Base-by-base conservation (phyloP, 2,797 vertebrate genomes). In the Salarias fasciatus region DNA sequence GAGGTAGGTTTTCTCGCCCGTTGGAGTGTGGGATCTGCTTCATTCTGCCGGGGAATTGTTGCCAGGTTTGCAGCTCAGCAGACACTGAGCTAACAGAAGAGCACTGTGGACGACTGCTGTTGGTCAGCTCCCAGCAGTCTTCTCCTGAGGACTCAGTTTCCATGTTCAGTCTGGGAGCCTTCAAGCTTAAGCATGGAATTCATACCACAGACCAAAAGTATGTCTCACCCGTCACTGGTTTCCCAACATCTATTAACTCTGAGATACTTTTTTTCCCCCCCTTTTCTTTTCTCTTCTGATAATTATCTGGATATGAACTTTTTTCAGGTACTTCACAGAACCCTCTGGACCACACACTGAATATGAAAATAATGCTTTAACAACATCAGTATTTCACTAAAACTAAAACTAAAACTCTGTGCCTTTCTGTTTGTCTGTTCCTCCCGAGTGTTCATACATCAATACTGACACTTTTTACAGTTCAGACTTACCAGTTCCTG, bases 121-220 rank as follows among this genome's bases (percentile, higher is more conserved):
- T 75, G 60, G 46, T 71, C 28, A 28, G 47, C 53, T 60, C 59
- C 75, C 56, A 76, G 53, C 54, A 6, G 40, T 12, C 40, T 63
- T 67, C 72, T 59, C 45, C 45, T 38, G 57, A 69, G 68, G 52
- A 46, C 64, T 71, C 69, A 15, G 15, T 77, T 86, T 89, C 75
- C 72, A 78, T 86, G 83, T 86, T 88, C 76, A 66, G 58, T 15
- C 60, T 42, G 31, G 45, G 10, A 51, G 52, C 24, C 11, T 52
- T 78, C 51, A 52, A 61, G 55, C 69, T 71, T 31, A 67, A 72
- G 36, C 62, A 74, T 64, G 66, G 75, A 76, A 81, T 86, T 82
- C 64, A 74, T 45, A 69, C 80, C 84, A 59, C 70, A 80, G 63
- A 85, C 79, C 82, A 85, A 67, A 86, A 86, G 24, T 82, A 86